phyloP scores from a whole-genome alignment of 1,140 invertebrate species.

The Harpegnathos saltator region DNA sequence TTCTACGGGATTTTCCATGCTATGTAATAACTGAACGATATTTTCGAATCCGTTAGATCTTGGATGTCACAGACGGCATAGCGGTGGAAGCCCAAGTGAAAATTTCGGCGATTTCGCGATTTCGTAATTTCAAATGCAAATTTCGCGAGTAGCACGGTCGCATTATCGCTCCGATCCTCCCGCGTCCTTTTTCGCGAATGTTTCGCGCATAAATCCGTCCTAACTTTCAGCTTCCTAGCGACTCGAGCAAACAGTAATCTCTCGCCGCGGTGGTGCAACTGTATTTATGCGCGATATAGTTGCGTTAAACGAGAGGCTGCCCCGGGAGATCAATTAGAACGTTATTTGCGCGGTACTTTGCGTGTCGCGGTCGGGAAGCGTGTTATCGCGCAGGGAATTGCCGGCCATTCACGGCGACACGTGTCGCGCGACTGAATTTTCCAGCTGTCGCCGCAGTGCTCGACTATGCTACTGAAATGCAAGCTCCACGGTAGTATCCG shows the following conservation, averaged over 20 bases:
- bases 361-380: background rate
- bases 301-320: background rate
- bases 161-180: background rate
- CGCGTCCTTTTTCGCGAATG: background rate
- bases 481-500: slow-evolving; percentile 78
- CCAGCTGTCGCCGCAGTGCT: slow-evolving; percentile 86
- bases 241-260: slow-evolving; percentile 5
- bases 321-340: slow-evolving; percentile 14
- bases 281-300: slow-evolving; percentile 2
- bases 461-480: slow-evolving; percentile 85
- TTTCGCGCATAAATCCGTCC: slow-evolving; percentile 4
- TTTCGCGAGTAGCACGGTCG: background rate
- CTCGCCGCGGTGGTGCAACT: background rate
- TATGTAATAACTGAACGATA: background rate
- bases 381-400: slow-evolving; percentile 2
- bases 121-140: slow-evolving; percentile 30
- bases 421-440: slow-evolving; percentile 33
- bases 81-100: background rate
- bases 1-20: too few species aligned
- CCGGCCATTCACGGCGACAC: background rate
- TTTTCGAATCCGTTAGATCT: background rate
- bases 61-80: background rate
- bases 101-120: background rate
- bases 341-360: slow-evolving; percentile 11
- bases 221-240: background rate